Conservation (phyloP, 2,888 invertebrate genomes). For the Dryocosmus kuriphilus region DNA sequence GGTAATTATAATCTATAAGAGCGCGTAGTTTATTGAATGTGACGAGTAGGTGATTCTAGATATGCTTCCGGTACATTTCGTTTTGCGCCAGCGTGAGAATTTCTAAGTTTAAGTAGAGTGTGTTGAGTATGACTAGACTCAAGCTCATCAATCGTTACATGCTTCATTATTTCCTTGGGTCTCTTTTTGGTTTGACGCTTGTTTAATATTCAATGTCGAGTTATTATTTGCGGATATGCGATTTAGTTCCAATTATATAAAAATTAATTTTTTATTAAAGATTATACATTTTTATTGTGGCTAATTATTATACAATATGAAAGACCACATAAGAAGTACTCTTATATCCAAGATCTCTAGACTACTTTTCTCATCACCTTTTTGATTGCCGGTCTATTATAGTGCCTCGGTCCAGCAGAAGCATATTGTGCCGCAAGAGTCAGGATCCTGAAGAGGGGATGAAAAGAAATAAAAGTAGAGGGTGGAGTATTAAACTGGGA, state of each 20-base stretch:
- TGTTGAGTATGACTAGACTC: constrained; percentile 24
- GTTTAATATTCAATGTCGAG: constrained; percentile 8
- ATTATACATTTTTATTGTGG: too few relatives aligned
- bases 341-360: background rate
- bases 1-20: constrained; percentile 14
- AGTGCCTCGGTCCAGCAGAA: background rate
- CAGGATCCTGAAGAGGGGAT: constrained; percentile 43
- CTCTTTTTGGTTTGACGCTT: constrained; percentile 22
- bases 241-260: background rate
- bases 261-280: too few relatives aligned
- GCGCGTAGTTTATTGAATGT: background rate
- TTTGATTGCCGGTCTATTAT: background rate
- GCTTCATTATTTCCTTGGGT: background rate
- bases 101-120: constrained; percentile 15
- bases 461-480: constrained; percentile 46
- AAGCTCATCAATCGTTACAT: constrained; percentile 36
- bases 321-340: background rate
- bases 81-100: constrained; percentile 34
- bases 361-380: background rate
- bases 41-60: constrained; percentile 9
- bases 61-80: constrained; percentile 23
- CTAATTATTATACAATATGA: too few relatives aligned
- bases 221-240: background rate
- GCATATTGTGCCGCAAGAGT: constrained; percentile 41
- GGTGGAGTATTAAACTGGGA: constrained; percentile 19